Evolutionary conservation across 2,888 invertebrate species (phyloP).

Genomic region (Leucania comma): DNA sequence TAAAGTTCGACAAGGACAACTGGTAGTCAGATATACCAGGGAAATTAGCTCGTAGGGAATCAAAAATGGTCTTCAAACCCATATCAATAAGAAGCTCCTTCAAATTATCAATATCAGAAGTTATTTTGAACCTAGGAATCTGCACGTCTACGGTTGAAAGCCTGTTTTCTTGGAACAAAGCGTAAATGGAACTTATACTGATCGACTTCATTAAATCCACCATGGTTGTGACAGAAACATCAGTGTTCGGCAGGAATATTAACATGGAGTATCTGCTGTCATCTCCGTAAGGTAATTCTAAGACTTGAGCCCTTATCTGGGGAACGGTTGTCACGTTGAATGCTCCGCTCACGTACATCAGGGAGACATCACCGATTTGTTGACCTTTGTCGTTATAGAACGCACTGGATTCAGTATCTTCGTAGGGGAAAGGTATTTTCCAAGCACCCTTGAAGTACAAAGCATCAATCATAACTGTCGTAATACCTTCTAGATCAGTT

Average conservation of each 20-base stretch:
- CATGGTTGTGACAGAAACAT: slow-evolving; percentile 81
- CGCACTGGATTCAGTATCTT: slow-evolving; percentile 72
- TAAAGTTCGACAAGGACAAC: slow-evolving; percentile 76
- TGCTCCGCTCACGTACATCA: slow-evolving; percentile 73
- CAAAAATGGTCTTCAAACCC: slow-evolving; percentile 81
- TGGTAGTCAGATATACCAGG: slow-evolving; percentile 73
- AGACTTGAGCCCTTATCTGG: slow-evolving; percentile 72
- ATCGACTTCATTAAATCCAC: slow-evolving; percentile 84
- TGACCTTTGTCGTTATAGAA: slow-evolving; percentile 77
- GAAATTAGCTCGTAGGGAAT: slow-evolving; percentile 72
- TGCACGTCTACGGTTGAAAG: slow-evolving; percentile 83
- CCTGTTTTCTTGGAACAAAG: slow-evolving; percentile 71
- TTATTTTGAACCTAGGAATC: slow-evolving; percentile 91
- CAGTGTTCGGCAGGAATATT: slow-evolving; percentile 90
- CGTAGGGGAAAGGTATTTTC: slow-evolving; percentile 73
- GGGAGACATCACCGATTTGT: slow-evolving; percentile 77
- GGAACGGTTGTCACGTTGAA: slow-evolving; percentile 71
- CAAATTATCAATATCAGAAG: slow-evolving; percentile 84
- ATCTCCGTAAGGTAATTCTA: slow-evolving; percentile 82
- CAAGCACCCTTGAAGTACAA: slow-evolving; percentile 83
- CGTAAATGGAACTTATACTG: slow-evolving; percentile 85
- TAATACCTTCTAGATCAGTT: slow-evolving; percentile 72
- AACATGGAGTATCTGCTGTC: slow-evolving; percentile 91
- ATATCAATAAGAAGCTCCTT: slow-evolving; percentile 84
- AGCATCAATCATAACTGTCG: slow-evolving; percentile 78